Evolutionary conservation across 2,888 invertebrate genomes (phyloP), one percentile per base, ranked within the genome.

Genomic region (Lasioglossum villosulum): DNA sequence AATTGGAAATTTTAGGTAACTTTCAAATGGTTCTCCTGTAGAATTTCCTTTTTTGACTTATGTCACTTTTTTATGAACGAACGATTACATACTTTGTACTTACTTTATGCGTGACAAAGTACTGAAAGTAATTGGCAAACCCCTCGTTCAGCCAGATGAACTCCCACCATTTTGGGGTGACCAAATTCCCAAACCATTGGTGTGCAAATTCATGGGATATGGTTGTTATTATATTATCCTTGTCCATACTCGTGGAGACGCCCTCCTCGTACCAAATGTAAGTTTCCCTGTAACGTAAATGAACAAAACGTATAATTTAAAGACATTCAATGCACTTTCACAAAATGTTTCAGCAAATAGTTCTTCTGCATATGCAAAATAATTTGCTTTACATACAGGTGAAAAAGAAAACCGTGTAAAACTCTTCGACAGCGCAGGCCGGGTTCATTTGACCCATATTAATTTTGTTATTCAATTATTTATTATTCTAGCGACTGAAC

Each of bases 151-250:
- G 86, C 95, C 96, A 96, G 0, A 95, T 85, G 80, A 94, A 94
- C 5, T 92, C 87, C 95, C 95, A 95, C 95, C 95, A 95, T 70
- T 87, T 59, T 4, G 95, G 94, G 39, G 93, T 94, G n/a, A 95
- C 95, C 12, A 95, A 86, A 90, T 96, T 95, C 14, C 96, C 96
- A 84, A 96, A 96, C 96, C 96, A 96, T 87, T 96, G 96, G 90
- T 96, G 96, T 2, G 96, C 95, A 34, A 96, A 94, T 91, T 96
- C 96, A 89, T 96, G 96, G 4, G 96, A 94, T 27, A 96, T 95
- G 14, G 93, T 89, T 16, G 89, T 89, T 0, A 93, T 86, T 12
- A 92, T 86, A 8, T 37, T 56, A 68, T 93, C 89, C 37, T 89
- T 91, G 0, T 5, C 23, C 10, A 6, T 34, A 0, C 86, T 86